phyloP scores from a whole-genome alignment of 2,888 invertebrate species.

The Dryobotodes eremita region DNA sequence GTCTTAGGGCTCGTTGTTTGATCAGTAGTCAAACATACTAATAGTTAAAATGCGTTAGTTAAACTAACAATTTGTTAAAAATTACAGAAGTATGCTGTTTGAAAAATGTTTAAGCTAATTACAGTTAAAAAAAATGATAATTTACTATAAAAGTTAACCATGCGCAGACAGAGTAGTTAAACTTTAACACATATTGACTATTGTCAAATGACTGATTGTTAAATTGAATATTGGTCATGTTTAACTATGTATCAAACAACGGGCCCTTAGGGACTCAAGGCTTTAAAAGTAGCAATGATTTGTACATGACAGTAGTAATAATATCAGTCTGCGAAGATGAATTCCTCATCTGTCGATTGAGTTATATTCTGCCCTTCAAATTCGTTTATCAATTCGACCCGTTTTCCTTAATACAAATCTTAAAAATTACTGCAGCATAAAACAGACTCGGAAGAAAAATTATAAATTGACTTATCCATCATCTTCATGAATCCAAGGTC shows the following conservation, averaged over 20 bases:
- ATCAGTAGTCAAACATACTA: too few species aligned
- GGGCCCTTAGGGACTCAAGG: background rate
- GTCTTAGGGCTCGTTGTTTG: background rate
- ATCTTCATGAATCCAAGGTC: conserved; percentile 16
- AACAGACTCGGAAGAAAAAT: background rate
- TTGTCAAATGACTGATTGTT: too few species aligned
- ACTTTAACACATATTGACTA: too few species aligned
- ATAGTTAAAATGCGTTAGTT: too few species aligned
- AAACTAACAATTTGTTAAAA: too few species aligned
- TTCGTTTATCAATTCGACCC: background rate
- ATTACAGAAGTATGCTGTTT: too few species aligned
- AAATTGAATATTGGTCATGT: too few species aligned
- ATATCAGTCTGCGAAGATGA: background rate
- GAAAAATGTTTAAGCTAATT: too few species aligned
- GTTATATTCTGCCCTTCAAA: background rate
- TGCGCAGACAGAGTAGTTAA: too few species aligned
- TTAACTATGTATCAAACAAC: too few species aligned
- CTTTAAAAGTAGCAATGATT: background rate
- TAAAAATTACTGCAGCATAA: background rate
- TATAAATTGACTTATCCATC: conserved; percentile 1
- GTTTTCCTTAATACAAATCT: background rate
- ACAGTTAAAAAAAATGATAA: too few species aligned
- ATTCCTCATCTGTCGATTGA: background rate
- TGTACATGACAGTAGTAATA: background rate
- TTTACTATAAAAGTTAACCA: too few species aligned